Evolutionary conservation across 2,797 vertebrate genomes (phyloP), one percentile per base, ranked within the genome.

Genomic region (Nothura maculosa): DNA sequence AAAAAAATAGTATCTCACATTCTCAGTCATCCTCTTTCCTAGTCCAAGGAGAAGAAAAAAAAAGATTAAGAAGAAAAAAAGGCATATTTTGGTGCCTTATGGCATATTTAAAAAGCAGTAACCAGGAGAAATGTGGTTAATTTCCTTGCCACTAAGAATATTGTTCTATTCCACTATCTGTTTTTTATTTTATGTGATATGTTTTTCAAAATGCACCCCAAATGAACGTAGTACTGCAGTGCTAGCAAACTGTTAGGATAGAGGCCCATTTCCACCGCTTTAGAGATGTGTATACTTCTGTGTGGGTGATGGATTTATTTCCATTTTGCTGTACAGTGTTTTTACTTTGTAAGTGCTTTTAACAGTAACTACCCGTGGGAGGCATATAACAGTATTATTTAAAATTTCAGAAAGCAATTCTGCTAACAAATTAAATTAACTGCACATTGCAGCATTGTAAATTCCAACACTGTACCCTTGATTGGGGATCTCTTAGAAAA

Each of bases 371-470:
- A 63, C 66, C 67, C 72, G 78, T 93, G 47, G 86, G 72, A 90
- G 43, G 34, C n/a, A 52, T 40, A 18, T 66, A 81, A 79, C 50
- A 58, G 16, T 25, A 81, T 70, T 84, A 73, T 74, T 90, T 82
- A 84, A 94, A 88, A 88, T 86, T 90, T 81, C 47, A 79, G 40
- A 81, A 64, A 68, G 64, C 27, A 83, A 47, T 89, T 93, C 52
- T 74, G 42, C 40, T 82, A 77, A 84, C 34, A 78, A 93, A 93
- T 81, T 85, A 91, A 91, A 88, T 76, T 87, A 91, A 57, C 64
- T 77, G 19, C 30, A 81, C 13, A 48, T 55, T 63, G 50, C 22
- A 73, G 38, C n/a, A 54, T 50, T 69, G 60, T 79, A 64, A 76
- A 73, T 93, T 79, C 47, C 60, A 55, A 76, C 75, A 69, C 25